A percentile compares a stretch with the other conserved stretches of the same genome.
These are phyloP conservation scores for Plusia festucae DNA, from an alignment of 2,888 invertebrate species.

Conservation along the genomic window DNA sequence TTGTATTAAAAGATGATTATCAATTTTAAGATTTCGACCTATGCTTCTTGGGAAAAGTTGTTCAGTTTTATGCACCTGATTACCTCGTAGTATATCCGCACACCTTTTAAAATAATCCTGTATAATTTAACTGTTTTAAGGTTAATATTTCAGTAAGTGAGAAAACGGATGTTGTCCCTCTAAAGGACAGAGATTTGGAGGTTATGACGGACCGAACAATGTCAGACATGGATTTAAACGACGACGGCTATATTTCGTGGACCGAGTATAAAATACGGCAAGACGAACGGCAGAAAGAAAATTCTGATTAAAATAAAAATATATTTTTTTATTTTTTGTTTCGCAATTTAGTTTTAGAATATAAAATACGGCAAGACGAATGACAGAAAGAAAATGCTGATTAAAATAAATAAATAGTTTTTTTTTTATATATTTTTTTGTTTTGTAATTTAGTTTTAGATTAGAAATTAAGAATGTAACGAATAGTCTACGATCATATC, in stretches of 20 bases:
- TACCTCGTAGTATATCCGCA: too few species aligned
- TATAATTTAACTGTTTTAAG: too few species aligned
- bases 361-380: too few species aligned
- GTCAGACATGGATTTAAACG: slow-evolving; percentile 21
- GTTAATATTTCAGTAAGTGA: slow-evolving; percentile 22
- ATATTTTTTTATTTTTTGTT: neutral
- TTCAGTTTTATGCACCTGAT: too few species aligned
- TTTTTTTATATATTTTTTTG: neutral
- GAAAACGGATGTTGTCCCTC: neutral
- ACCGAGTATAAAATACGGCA: slow-evolving; percentile 22
- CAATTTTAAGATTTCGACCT: too few species aligned
- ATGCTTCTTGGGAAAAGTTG: too few species aligned
- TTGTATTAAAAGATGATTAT: too few species aligned
- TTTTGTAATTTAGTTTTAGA: neutral
- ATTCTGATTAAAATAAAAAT: neutral
- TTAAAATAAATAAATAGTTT: neutral
- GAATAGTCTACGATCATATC: too few species aligned
- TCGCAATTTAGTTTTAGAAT: neutral
- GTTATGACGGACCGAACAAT: slow-evolving; percentile 15
- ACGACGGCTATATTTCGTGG: slow-evolving; percentile 42
- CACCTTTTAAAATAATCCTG: too few species aligned
- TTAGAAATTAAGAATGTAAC: too few species aligned
- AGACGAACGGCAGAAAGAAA: neutral
- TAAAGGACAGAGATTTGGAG: slow-evolving; percentile 28
- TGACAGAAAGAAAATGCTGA: too few species aligned